Evolutionary conservation across 1,140 invertebrate species (phyloP).

Genomic region (Mamestra configurata): DNA sequence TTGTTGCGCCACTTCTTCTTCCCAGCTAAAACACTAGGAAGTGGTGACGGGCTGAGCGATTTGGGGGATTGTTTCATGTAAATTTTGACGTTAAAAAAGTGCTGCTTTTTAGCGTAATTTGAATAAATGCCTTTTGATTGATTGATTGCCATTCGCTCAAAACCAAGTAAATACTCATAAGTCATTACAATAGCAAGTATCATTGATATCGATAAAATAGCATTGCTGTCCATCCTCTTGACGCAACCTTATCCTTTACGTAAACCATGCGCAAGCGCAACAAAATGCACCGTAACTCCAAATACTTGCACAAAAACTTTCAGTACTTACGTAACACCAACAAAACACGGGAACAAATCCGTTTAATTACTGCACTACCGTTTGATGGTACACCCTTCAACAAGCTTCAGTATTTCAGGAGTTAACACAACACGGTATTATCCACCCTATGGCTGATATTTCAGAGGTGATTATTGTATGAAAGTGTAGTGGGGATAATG

Average conservation of each 20-base stretch:
- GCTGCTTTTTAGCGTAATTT: too few species aligned
- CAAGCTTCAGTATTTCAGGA: neutral
- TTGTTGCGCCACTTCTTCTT: too few species aligned
- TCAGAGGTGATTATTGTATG: neutral
- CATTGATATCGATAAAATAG: too few species aligned
- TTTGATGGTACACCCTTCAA: slow-evolving; percentile 18
- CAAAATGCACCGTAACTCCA: neutral
- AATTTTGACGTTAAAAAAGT: too few species aligned
- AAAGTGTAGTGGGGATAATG: neutral
- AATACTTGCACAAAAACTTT: slow-evolving; percentile 14
- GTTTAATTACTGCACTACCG: slow-evolving; percentile 33
- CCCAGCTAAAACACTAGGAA: too few species aligned
- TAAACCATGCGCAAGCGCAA: neutral
- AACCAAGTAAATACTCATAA: too few species aligned
- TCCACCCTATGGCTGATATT: neutral
- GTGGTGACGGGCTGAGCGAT: too few species aligned
- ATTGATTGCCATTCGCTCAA: too few species aligned
- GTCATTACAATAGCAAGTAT: too few species aligned
- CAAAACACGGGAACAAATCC: slow-evolving; percentile 8
- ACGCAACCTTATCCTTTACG: neutral
- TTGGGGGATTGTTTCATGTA: too few species aligned
- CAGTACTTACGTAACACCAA: slow-evolving; percentile 23
- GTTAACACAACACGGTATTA: neutral
- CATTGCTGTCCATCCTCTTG: neutral
- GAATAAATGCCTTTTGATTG: too few species aligned